Evolutionary conservation across 2,888 invertebrate species (phyloP).

Genomic region (Drosophila nr. perissopoda): DNA sequence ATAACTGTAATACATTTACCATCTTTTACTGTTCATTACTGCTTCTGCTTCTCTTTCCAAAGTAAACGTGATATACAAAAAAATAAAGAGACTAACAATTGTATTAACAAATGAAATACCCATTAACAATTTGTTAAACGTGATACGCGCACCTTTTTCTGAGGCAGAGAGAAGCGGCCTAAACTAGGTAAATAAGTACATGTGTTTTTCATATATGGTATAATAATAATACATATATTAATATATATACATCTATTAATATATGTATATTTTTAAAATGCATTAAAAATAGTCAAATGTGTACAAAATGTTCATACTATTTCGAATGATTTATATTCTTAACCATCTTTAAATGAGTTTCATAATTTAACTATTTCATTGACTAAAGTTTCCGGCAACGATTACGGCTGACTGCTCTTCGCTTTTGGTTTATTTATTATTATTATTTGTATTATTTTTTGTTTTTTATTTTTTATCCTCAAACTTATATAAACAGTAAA

Average conservation of each 20-base stretch:
- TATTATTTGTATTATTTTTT: conserved; percentile 27
- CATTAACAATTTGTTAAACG: conserved; percentile 73
- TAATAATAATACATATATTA: conserved; percentile 51
- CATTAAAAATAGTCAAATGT: conserved; percentile 81
- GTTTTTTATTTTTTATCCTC: conserved; percentile 38
- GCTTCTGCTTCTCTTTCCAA: conserved; percentile 46
- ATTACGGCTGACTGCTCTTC: conserved; percentile 38
- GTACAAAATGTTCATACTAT: conserved; percentile 76
- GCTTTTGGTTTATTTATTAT: conserved; percentile 34
- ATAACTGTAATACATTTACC: conserved; percentile 54
- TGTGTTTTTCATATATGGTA: conserved; percentile 62
- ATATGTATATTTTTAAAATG: conserved; percentile 64
- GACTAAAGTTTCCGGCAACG: conserved; percentile 56
- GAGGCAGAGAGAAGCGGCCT: conserved; percentile 29
- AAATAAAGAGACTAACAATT: conserved; percentile 60
- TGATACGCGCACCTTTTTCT: conserved; percentile 25
- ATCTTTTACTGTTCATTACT: conserved; percentile 28
- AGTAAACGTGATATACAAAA: conserved; percentile 47
- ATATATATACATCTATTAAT: conserved; percentile 20
- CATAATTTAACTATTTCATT: conserved; percentile 65
- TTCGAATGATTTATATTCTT: conserved; percentile 52
- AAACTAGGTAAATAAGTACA: conserved; percentile 61
- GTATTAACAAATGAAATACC: conserved; percentile 62
- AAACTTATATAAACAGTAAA: conserved; percentile 79
- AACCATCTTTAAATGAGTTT: conserved; percentile 46